Percentiles rank a stretch among this genome's conserved stretches.
Evolutionary conservation across 2,888 invertebrate genomes (phyloP).

Genomic region (Hydrotaea diabolus): DNA sequence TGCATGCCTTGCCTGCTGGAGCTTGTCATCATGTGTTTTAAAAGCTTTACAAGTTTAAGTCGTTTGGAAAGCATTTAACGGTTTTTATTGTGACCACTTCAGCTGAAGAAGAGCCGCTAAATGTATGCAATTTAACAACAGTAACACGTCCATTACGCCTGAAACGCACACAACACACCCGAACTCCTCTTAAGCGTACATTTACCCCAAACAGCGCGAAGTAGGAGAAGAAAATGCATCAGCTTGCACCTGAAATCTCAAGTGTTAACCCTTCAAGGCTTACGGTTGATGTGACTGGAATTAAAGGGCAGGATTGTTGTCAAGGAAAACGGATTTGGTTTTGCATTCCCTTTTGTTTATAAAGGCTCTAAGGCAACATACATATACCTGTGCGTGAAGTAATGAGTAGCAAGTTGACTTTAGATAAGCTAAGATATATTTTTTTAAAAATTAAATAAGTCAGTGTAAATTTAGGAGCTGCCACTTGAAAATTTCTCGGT

Average conservation of each 20-base stretch:
- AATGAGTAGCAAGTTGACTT: no score
- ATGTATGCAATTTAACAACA: constrained; percentile 6
- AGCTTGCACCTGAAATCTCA: neutral
- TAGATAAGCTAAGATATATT: no score
- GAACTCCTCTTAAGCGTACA: neutral
- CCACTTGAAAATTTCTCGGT: no score
- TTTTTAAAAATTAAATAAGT: no score
- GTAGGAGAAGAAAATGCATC: neutral
- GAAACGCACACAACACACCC: neutral
- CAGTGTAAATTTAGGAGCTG: no score
- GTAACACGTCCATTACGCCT: constrained; percentile 25
- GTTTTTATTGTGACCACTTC: neutral
- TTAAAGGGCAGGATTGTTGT: no score
- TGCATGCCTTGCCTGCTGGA: neutral
- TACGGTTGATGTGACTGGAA: no score
- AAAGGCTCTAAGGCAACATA: no score
- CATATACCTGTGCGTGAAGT: no score
- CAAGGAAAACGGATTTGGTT: no score
- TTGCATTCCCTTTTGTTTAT: no score
- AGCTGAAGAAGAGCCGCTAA: neutral
- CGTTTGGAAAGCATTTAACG: neutral
- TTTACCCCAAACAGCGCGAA: constrained; percentile 6
- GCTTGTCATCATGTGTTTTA: neutral
- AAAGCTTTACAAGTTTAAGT: constrained; percentile 28
- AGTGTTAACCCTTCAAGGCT: neutral